These are phyloP conservation scores for Suncus etruscus DNA, from an alignment of 2,113 vertebrate species.

Conservation along the genomic window DNA sequence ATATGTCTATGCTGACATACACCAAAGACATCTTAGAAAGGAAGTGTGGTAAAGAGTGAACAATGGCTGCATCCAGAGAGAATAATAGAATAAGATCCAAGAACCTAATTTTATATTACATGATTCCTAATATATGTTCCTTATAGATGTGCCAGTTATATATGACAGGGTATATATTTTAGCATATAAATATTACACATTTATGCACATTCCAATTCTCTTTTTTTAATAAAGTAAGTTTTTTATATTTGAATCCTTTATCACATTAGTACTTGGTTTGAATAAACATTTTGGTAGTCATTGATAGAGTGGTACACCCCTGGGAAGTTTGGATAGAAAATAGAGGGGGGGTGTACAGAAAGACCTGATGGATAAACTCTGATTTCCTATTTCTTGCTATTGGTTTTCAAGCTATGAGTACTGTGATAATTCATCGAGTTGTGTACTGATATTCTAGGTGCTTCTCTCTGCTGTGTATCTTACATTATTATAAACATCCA, in stretches of 20 bases:
- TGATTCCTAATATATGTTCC: background rate
- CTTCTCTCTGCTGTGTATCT: background rate
- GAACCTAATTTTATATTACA: background rate
- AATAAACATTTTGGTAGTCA: background rate
- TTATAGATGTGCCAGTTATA: no score
- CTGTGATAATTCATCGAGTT: background rate
- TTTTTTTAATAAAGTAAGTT: no score
- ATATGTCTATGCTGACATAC: background rate
- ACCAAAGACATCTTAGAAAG: background rate
- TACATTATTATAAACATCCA: slow-evolving; percentile 26
- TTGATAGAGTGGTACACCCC: no score
- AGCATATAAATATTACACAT: background rate
- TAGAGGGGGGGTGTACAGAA: no score
- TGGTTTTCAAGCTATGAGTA: background rate
- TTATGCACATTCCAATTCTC: background rate
- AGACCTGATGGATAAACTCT: background rate
- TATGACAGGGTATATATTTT: no score
- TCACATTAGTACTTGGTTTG: background rate
- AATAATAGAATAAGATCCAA: background rate
- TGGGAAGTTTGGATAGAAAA: accelerated
- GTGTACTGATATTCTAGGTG: accelerated
- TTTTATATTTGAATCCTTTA: background rate
- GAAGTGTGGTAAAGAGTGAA: background rate
- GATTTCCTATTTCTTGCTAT: background rate
- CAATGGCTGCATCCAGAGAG: background rate